phyloP scores from a whole-genome alignment of 2,797 vertebrate genomes.

The Rhinichthys osculus region DNA sequence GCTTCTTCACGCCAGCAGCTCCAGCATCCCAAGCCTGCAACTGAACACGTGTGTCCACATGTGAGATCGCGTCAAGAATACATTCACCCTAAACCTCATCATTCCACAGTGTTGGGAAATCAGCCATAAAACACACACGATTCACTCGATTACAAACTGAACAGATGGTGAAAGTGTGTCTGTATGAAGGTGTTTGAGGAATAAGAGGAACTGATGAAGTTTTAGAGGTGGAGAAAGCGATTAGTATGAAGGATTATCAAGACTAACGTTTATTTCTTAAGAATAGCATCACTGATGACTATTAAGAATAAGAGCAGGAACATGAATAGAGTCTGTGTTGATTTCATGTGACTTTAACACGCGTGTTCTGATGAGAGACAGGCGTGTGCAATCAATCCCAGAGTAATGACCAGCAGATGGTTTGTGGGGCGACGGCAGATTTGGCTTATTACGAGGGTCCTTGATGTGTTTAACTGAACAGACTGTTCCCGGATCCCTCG shows the following conservation, averaged over 20 bases:
- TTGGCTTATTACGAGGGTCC: constrained; percentile 22
- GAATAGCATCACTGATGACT: background rate
- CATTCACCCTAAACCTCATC: background rate
- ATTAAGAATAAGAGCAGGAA: background rate
- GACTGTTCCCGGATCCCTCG: constrained; percentile 24
- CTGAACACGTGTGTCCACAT: background rate
- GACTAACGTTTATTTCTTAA: background rate
- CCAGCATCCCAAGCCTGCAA: background rate
- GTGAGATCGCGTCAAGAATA: background rate
- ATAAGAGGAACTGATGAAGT: background rate
- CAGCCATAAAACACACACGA: background rate
- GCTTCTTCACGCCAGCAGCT: background rate
- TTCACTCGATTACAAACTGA: background rate
- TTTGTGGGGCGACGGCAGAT: constrained; percentile 23
- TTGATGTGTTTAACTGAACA: constrained; percentile 38
- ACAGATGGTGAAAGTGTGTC: background rate
- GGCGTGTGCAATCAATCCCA: constrained; percentile 31
- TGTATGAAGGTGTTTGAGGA: background rate
- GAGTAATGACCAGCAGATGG: constrained; percentile 34
- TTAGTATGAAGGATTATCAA: background rate
- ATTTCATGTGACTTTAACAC: constrained; percentile 10
- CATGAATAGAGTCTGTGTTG: background rate
- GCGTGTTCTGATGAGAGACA: background rate
- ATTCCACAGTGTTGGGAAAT: background rate
- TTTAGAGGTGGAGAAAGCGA: background rate